A percentile compares a stretch with the other conserved stretches of the same genome.
Conservation (phyloP, 2,888 invertebrate genomes). For the Xiphydria camelus region DNA sequence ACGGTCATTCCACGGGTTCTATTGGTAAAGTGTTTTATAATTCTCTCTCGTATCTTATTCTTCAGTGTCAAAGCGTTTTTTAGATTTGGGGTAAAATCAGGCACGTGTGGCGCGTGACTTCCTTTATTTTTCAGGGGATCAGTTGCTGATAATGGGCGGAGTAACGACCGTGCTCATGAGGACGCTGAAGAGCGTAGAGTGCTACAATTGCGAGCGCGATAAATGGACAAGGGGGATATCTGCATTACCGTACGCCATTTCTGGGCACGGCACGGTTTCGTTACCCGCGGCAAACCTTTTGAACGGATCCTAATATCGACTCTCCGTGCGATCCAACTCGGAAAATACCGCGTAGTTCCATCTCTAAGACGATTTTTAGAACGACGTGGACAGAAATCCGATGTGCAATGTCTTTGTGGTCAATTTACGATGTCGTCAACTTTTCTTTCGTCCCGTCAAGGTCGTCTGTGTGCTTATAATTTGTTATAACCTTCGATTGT, state of each 20-base stretch:
- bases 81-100: too few relatives aligned
- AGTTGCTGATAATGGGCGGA: constrained; percentile 69
- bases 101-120: too few relatives aligned
- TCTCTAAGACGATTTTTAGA: too few relatives aligned
- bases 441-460: too few relatives aligned
- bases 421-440: too few relatives aligned
- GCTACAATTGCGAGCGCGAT: constrained; percentile 65
- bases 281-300: constrained; percentile 57
- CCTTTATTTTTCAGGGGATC: constrained; percentile 53
- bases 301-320: constrained; percentile 4
- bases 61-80: not conserved
- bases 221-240: constrained; percentile 67
- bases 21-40: constrained; percentile 59
- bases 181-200: constrained; percentile 69
- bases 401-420: too few relatives aligned
- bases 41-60: not conserved
- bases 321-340: too few relatives aligned
- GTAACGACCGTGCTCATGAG: constrained; percentile 69
- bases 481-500: not conserved
- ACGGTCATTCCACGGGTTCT: constrained; percentile 68
- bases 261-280: constrained; percentile 62
- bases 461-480: not conserved
- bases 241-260: constrained; percentile 66
- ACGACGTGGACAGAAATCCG: too few relatives aligned
- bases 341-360: too few relatives aligned